Percentiles rank a stretch among this genome's conserved stretches.
Evolutionary conservation across 2,797 vertebrate genomes (phyloP).

Genomic region (Sebastes minor): DNA sequence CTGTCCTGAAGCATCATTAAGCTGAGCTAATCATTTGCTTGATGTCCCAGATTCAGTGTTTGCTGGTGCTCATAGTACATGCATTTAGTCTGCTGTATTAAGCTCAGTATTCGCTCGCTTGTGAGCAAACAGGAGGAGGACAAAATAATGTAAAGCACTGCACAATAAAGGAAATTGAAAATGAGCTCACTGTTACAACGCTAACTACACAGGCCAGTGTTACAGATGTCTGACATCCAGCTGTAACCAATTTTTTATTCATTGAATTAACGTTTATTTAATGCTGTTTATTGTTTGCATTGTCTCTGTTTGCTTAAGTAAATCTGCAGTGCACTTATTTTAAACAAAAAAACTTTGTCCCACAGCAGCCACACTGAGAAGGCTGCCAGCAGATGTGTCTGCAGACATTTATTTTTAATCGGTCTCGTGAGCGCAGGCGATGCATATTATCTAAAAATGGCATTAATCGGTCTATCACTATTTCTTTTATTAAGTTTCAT

Average conservation of each 20-base stretch:
- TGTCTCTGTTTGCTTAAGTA: no score
- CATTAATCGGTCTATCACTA: background rate
- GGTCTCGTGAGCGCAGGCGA: background rate
- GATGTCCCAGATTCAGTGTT: slow-evolving; percentile 50
- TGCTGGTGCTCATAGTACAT: slow-evolving; percentile 2
- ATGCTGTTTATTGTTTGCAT: no score
- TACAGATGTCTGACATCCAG: no score
- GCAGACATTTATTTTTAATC: background rate
- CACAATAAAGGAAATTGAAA: background rate
- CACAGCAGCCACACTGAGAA: background rate
- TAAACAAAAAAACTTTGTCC: background rate
- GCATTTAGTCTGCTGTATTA: background rate
- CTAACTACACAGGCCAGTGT: background rate
- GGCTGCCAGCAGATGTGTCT: background rate
- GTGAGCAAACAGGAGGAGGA: background rate
- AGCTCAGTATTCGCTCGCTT: background rate
- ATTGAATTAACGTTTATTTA: no score
- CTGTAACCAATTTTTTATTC: no score
- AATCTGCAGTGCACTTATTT: no score
- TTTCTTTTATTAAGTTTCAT: background rate
- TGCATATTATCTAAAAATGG: background rate
- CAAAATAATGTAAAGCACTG: background rate
- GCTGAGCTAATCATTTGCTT: slow-evolving; percentile 54
- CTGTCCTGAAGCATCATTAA: slow-evolving; percentile 25
- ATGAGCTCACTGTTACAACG: background rate